A percentile compares a stretch with the other conserved stretches of the same genome.
Conservation (phyloP, 2,888 invertebrate species). For the Boloria selene region DNA sequence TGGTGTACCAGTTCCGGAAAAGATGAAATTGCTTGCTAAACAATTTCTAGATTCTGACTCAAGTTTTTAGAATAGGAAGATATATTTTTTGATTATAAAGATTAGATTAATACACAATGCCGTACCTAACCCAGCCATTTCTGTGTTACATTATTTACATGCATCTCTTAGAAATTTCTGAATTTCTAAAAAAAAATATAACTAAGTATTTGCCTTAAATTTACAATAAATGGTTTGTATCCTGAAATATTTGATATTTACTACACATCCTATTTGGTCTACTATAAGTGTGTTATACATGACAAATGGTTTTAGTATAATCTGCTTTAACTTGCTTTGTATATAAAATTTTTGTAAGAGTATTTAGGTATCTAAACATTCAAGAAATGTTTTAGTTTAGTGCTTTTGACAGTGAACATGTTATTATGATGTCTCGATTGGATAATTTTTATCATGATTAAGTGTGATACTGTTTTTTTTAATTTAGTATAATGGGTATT, state of each 20-base stretch:
- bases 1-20: slow-evolving; percentile 72
- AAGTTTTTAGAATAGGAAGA: slow-evolving; percentile 29
- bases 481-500: neutral
- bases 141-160: no score
- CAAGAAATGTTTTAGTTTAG: neutral
- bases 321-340: no score
- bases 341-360: no score
- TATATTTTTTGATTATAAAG: neutral
- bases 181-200: no score
- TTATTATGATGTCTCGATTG: neutral
- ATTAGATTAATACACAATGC: neutral
- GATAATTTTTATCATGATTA: slow-evolving; percentile 1
- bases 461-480: neutral
- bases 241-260: no score
- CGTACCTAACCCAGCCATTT: neutral
- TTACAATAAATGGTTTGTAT: no score
- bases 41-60: slow-evolving; percentile 53
- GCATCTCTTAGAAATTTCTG: no score
- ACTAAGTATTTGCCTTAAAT: no score
- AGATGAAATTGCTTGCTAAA: slow-evolving; percentile 63
- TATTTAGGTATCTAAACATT: no score
- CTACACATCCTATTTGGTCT: no score
- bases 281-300: no score
- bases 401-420: neutral
- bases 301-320: no score